These are phyloP conservation scores for Panulirus ornatus DNA, from an alignment of 1,140 invertebrate species.

Conservation along the genomic window DNA sequence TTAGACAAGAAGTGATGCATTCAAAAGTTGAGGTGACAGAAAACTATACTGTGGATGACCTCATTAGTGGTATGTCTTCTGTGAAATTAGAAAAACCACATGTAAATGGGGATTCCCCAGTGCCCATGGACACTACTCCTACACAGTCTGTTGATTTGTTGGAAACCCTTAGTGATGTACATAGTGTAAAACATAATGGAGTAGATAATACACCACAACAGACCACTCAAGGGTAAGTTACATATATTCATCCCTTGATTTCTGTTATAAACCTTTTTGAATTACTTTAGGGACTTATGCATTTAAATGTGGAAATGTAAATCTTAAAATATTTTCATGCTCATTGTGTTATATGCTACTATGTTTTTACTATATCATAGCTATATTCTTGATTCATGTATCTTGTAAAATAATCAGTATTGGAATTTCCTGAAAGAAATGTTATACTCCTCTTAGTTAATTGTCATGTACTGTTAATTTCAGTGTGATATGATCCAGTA, in stretches of 20 bases:
- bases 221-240: conserved; percentile 72
- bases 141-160: conserved; percentile 73
- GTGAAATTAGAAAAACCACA: conserved; percentile 65
- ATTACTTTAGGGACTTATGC: too few species aligned
- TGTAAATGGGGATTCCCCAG: conserved; percentile 71
- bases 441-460: too few species aligned
- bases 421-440: too few species aligned
- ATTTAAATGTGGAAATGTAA: too few species aligned
- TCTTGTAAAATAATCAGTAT: too few species aligned
- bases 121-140: conserved; percentile 72
- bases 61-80: conserved; percentile 63
- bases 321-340: too few species aligned
- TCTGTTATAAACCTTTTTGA: too few species aligned
- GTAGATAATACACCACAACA: conserved; percentile 65
- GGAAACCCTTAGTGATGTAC: conserved; percentile 72
- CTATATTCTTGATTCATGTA: too few species aligned
- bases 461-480: too few species aligned
- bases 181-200: conserved; percentile 73
- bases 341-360: too few species aligned
- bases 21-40: conserved; percentile 7
- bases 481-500: too few species aligned
- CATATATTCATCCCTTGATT: background rate
- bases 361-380: too few species aligned
- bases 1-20: conserved; percentile 30
- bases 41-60: conserved; percentile 54